phyloP scores from a whole-genome alignment of 2,888 invertebrate genomes.

The Buathra laborator region DNA sequence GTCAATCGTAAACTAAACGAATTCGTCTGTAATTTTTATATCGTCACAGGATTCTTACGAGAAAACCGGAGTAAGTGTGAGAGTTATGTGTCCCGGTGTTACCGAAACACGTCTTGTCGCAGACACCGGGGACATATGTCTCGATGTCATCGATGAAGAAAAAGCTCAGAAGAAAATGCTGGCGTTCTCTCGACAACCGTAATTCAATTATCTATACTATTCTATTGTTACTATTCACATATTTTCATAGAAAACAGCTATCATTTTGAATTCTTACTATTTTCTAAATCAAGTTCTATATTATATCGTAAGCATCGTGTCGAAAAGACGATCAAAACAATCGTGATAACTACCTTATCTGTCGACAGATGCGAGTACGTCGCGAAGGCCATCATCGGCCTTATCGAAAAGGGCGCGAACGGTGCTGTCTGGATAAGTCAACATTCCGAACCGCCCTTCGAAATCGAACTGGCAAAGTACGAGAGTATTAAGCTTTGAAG shows the following conservation, averaged over 20 bases:
- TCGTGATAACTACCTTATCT: slow-evolving; percentile 1
- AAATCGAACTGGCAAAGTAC: slow-evolving; percentile 70
- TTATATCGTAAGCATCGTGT: neutral
- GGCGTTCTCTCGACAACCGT: slow-evolving; percentile 77
- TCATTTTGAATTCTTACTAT: neutral
- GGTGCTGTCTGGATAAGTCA: slow-evolving; percentile 77
- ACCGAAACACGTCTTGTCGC: slow-evolving; percentile 77
- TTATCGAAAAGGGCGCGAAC: slow-evolving; percentile 76
- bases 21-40: slow-evolving; percentile 24
- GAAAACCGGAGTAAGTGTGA: slow-evolving; percentile 80
- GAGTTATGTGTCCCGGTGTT: slow-evolving; percentile 82
- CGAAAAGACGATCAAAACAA: neutral
- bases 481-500: neutral
- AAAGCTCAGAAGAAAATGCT: slow-evolving; percentile 70
- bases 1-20: neutral
- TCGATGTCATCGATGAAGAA: slow-evolving; percentile 75
- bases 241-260: neutral
- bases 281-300: neutral
- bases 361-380: slow-evolving; percentile 75
- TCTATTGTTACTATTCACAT: neutral
- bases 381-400: slow-evolving; percentile 75
- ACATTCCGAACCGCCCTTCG: slow-evolving; percentile 74
- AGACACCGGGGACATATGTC: slow-evolving; percentile 67
- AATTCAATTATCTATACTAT: neutral
- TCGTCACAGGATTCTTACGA: slow-evolving; percentile 66